phyloP scores from a whole-genome alignment of 2,888 invertebrate genomes.

The Carpatolechia fugitivella region DNA sequence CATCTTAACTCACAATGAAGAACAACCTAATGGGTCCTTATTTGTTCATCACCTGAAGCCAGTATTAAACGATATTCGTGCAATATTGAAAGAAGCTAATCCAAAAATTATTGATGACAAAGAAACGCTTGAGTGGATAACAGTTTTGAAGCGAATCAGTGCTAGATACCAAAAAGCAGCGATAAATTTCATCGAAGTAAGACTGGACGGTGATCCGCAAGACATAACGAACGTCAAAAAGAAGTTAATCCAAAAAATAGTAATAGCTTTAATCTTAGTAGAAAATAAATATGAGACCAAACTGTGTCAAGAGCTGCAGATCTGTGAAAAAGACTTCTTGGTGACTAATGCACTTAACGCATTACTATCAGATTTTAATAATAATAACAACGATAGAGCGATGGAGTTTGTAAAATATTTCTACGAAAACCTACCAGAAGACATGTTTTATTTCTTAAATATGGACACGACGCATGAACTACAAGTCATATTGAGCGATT shows the following conservation, averaged over 20 bases:
- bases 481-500: conserved; percentile 54
- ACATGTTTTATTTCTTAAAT: conserved; percentile 43
- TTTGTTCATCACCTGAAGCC: conserved; percentile 39
- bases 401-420: conserved; percentile 37
- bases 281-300: conserved; percentile 46
- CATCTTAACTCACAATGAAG: conserved; percentile 29
- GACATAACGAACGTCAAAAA: conserved; percentile 32
- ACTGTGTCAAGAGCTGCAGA: conserved; percentile 42
- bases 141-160: conserved; percentile 50
- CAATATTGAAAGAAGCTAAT: conserved; percentile 36
- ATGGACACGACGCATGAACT: conserved; percentile 43
- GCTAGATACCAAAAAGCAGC: conserved; percentile 46
- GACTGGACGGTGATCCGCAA: conserved; percentile 28
- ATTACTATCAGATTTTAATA: conserved; percentile 37
- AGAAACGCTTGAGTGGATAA: conserved; percentile 41
- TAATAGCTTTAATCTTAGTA: conserved; percentile 39
- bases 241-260: conserved; percentile 39
- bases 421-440: conserved; percentile 33
- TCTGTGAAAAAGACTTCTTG: conserved; percentile 44
- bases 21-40: conserved; percentile 13
- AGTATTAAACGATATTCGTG: conserved; percentile 36
- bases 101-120: conserved; percentile 32
- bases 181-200: conserved; percentile 31
- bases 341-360: conserved; percentile 42
- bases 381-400: conserved; percentile 33